Conservation (phyloP, 2,888 invertebrate species). For the Melieria crassipennis region DNA sequence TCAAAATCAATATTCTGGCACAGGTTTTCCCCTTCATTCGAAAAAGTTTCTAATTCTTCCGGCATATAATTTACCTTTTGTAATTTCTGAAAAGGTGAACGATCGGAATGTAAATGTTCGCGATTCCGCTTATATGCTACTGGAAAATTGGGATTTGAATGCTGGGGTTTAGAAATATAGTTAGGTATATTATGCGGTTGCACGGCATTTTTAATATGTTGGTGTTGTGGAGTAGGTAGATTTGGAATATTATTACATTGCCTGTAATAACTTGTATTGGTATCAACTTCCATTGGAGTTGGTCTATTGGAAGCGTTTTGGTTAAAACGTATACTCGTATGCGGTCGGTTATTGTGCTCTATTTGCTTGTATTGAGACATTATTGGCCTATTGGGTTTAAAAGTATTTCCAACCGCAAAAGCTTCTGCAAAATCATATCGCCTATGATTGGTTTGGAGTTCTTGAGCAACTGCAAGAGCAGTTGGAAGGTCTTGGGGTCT, state of each 20-base stretch:
- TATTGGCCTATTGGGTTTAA: conserved; percentile 30
- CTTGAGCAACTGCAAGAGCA: conserved; percentile 31
- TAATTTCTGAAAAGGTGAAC: conserved; percentile 15
- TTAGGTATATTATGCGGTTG: conserved; percentile 11
- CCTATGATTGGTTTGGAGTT: conserved; percentile 35
- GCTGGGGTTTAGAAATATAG: conserved; percentile 2
- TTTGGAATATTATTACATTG: conserved; percentile 20
- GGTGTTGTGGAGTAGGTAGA: neutral
- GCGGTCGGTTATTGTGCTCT: conserved; percentile 3
- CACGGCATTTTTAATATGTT: conserved; percentile 7
- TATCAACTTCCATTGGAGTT: conserved; percentile 31
- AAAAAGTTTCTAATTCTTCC: conserved; percentile 11
- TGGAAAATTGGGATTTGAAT: neutral
- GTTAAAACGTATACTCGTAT: neutral
- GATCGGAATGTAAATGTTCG: conserved; percentile 10
- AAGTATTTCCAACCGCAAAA: conserved; percentile 28
- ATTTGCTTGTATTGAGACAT: conserved; percentile 15
- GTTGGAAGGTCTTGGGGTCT: conserved; percentile 33
- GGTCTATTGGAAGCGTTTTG: conserved; percentile 18
- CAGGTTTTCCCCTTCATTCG: conserved; percentile 13
- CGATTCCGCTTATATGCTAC: conserved; percentile 20
- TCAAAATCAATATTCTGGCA: neutral
- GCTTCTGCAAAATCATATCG: conserved; percentile 34
- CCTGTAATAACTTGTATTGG: conserved; percentile 8
- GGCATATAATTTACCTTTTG: conserved; percentile 23